Evolutionary conservation across 2,888 invertebrate genomes (phyloP), one percentile per base, ranked within the genome.

Genomic region (Neoascia interrupta): DNA sequence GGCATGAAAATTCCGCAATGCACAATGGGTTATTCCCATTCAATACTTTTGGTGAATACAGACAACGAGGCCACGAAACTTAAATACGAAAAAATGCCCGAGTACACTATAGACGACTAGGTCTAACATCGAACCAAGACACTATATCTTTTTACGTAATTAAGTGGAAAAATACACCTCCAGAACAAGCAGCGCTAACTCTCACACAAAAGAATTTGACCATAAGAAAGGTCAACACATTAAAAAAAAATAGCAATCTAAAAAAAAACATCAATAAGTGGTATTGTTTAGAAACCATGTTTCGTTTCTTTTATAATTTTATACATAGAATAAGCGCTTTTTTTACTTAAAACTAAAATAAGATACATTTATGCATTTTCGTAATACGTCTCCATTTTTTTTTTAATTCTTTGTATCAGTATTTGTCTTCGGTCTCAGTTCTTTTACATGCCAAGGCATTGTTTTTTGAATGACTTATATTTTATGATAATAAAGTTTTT

Each of bases 11-110:
- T 96, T 81, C 92, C 93, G 41, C 92, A 93, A 81, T 92, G 97
- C 36, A 89, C 95, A 1, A 95, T 96, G 92, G 97, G 97, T 2
- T 92, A 92, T 85, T 95, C 95, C 2, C 97, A 97, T 89, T 94
- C 96, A 1, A 89, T 96, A 83, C 88, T 96, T 3, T 85, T 92
- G 13, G 90, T 90, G 70, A 90, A 92, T 75, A 90, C 91, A 36
- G 85, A 90, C 5, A 82, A 89, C 3, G 92, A 92, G 21, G 89
- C 89, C 49, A 91, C 91, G 3, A 90, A 91, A 82, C 85, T 87
- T 66, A 92, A 91, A 69, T 88, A 91, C 18, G 90, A 89, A 15
- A 88, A 88, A 54, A 82, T 91, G 82, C 91, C 91, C 36, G 87
- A 88, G 51, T 92, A 90, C 83, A 87, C 87, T 51, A 84, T 88